phyloP scores from a whole-genome alignment of 2,113 vertebrate species.

The Bos javanicus region DNA sequence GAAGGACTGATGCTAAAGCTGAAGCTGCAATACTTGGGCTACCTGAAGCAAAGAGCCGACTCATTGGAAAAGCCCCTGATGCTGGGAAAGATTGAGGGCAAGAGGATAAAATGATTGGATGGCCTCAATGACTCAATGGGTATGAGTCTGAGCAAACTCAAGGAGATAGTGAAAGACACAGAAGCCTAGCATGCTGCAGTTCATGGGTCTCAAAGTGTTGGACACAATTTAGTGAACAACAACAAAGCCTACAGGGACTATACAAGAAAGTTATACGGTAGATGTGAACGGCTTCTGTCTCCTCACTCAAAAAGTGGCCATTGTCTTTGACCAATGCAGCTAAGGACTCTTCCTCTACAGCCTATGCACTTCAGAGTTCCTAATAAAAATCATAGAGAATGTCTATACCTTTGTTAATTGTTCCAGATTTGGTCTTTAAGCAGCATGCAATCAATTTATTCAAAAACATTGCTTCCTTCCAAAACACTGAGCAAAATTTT shows the following conservation, averaged over 20 bases:
- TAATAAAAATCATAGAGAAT: not conserved
- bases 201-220: not conserved
- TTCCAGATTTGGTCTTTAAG: not conserved
- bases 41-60: not conserved
- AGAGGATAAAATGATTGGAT: not conserved
- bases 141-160: not conserved
- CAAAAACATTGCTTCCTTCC: not conserved
- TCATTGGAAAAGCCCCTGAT: not conserved
- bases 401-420: too few species aligned
- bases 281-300: not conserved
- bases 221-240: not conserved
- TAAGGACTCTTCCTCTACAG: not conserved
- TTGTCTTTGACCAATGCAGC: not conserved
- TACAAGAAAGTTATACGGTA: not conserved
- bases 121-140: not conserved
- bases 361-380: not conserved
- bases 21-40: not conserved
- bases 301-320: not conserved
- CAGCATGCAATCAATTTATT: not conserved
- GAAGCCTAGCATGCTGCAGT: not conserved
- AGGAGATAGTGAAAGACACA: not conserved
- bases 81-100: not conserved
- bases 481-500: not conserved
- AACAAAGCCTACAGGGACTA: not conserved
- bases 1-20: not conserved